These are phyloP conservation scores for Elysia crispata DNA, from an alignment of 2,888 invertebrate species.

Conservation along the genomic window DNA sequence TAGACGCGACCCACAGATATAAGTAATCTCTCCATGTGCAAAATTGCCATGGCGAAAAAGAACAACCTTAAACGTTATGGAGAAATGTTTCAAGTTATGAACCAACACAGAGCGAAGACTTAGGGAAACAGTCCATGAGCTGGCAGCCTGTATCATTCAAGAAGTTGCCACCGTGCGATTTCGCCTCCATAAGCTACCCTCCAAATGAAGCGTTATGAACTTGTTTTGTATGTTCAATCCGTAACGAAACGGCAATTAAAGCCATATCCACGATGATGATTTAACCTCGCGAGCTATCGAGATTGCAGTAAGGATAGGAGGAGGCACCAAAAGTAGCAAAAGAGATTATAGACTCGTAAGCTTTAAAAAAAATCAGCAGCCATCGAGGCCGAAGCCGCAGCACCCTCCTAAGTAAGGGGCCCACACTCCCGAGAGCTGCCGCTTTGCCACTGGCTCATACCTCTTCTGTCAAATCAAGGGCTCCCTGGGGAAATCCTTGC, in stretches of 20 bases:
- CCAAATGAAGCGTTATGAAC: constrained; percentile 15
- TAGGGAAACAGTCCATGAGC: constrained; percentile 20
- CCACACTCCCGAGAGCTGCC: not conserved
- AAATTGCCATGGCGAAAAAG: constrained; percentile 14
- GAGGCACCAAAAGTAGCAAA: not conserved
- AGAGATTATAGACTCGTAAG: not conserved
- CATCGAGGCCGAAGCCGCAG: not conserved
- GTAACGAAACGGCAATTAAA: constrained; percentile 14
- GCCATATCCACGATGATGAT: constrained; percentile 1
- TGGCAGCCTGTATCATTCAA: constrained; percentile 22
- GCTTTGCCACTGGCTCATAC: not conserved
- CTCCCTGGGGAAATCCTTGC: too few species aligned
- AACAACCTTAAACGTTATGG: constrained; percentile 15
- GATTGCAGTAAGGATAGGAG: constrained; percentile 11
- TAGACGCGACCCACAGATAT: constrained; percentile 22
- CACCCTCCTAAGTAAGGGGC: constrained; percentile 1
- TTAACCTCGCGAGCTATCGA: constrained; percentile 18
- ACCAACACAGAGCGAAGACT: constrained; percentile 22
- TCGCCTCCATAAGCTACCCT: constrained; percentile 19
- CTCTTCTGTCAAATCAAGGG: constrained; percentile 14
- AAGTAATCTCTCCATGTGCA: not conserved
- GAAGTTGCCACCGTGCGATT: constrained; percentile 34
- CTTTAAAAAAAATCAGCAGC: not conserved
- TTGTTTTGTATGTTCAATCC: constrained; percentile 22
- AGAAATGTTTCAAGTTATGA: constrained; percentile 22